Evolutionary conservation across 2,888 invertebrate genomes (phyloP).

Genomic region (Vanessa cardui): DNA sequence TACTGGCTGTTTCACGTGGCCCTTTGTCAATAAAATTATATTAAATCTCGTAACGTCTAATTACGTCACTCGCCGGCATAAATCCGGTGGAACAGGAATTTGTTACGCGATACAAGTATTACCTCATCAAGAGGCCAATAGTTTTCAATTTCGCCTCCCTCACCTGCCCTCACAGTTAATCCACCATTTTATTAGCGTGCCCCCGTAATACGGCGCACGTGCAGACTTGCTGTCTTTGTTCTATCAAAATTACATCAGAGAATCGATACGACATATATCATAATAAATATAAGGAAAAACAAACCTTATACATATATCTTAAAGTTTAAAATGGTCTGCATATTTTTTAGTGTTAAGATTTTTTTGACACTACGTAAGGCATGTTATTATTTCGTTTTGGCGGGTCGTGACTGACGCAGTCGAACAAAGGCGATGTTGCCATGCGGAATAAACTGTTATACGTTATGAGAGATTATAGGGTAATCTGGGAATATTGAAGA

Average conservation of each 20-base stretch:
- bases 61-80: conserved; percentile 54
- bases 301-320: conserved; percentile 35
- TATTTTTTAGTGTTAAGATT: conserved; percentile 41
- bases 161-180: conserved; percentile 75
- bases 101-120: conserved; percentile 52
- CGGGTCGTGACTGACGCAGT: conserved; percentile 76
- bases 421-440: conserved; percentile 77
- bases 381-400: conserved; percentile 81
- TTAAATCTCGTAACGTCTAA: conserved; percentile 48
- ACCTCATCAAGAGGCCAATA: conserved; percentile 72
- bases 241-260: conserved; percentile 62
- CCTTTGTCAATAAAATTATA: too few relatives aligned
- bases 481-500: conserved; percentile 83
- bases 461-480: conserved; percentile 80
- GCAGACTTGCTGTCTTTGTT: conserved; percentile 72
- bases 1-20: too few relatives aligned
- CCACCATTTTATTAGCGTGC: conserved; percentile 78
- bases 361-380: conserved; percentile 44
- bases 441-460: conserved; percentile 82
- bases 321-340: conserved; percentile 44
- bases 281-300: conserved; percentile 37
- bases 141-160: conserved; percentile 76
- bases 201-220: conserved; percentile 75
- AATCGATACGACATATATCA: conserved; percentile 44
- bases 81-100: conserved; percentile 62